Evolutionary conservation across 92 coral and sea anemone species (phyloP).

Genomic region (Diadumene lineata): DNA sequence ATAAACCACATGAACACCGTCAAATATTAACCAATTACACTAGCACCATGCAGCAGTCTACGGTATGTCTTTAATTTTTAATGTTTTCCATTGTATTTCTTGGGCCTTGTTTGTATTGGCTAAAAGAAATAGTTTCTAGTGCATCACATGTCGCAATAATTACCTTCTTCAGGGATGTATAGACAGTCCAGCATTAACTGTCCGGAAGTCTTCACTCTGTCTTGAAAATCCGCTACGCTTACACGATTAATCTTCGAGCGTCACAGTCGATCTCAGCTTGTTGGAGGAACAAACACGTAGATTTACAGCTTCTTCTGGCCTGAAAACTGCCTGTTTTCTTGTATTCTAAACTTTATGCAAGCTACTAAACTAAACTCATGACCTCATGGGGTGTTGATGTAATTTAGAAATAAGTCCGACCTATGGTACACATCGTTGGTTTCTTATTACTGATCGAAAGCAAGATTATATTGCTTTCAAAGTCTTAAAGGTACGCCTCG

Average conservation of each 20-base stretch:
- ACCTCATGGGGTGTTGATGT: conserved; percentile 56
- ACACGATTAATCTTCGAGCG: background rate
- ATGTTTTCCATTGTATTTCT: background rate
- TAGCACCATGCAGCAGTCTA: background rate
- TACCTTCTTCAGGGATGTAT: conserved; percentile 26
- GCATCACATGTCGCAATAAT: conserved; percentile 33
- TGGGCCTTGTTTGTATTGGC: conserved; percentile 10
- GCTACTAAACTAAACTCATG: conserved; percentile 10
- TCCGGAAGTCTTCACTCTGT: conserved; percentile 40
- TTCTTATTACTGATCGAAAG: conserved; percentile 49
- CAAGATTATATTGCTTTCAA: conserved; percentile 49
- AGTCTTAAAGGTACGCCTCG: conserved; percentile 24
- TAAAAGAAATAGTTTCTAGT: conserved; percentile 16
- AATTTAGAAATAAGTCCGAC: conserved; percentile 46
- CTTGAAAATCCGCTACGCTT: too few species aligned
- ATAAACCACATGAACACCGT: background rate
- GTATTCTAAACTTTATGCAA: conserved; percentile 1
- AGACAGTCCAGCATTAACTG: conserved; percentile 6
- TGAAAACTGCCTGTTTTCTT: conserved; percentile 1
- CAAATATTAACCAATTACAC: background rate
- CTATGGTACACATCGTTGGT: conserved; percentile 37
- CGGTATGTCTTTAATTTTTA: conserved; percentile 1
- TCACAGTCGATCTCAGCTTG: conserved; percentile 9
- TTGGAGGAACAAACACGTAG: background rate
- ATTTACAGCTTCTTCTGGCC: background rate